phyloP scores from a whole-genome alignment of 2,113 vertebrate species.

The Lagopus muta region DNA sequence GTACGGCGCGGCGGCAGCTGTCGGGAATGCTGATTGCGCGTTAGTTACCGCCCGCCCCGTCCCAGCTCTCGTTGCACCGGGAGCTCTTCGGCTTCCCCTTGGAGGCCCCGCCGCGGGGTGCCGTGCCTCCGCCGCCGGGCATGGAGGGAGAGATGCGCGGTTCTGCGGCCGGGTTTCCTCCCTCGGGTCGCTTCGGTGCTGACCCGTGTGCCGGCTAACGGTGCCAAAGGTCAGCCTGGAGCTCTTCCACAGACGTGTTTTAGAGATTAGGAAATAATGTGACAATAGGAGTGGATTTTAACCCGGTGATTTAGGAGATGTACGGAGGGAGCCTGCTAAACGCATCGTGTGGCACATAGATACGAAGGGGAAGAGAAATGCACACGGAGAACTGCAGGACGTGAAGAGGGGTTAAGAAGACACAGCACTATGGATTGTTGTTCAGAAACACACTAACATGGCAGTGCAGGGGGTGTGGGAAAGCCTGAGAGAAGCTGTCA shows the following conservation, averaged over 20 bases:
- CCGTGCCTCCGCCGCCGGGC: no score
- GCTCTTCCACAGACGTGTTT: constrained; percentile 39
- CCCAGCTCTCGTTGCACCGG: background rate
- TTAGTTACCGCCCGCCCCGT: background rate
- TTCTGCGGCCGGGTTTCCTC: background rate
- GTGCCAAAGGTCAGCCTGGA: constrained; percentile 47
- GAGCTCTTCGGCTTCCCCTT: background rate
- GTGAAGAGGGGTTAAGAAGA: constrained; percentile 8
- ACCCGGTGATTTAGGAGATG: background rate
- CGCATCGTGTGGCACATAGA: background rate
- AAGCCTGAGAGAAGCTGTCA: background rate
- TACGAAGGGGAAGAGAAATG: background rate
- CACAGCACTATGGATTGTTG: background rate
- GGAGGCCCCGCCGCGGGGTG: background rate
- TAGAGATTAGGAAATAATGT: constrained; percentile 57
- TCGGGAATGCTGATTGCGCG: no score
- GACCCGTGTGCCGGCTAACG: constrained; percentile 13
- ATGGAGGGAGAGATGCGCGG: background rate
- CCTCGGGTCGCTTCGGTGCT: constrained; percentile 36
- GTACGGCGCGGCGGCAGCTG: no score
- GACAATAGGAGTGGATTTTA: constrained; percentile 37
- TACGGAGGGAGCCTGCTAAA: constrained; percentile 2
- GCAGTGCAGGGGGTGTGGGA: background rate
- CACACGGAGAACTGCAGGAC: background rate
- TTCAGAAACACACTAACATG: background rate